Evolutionary conservation across 64 coral and sea anemone genomes (phyloP).

Genomic region (Actinia equina): DNA sequence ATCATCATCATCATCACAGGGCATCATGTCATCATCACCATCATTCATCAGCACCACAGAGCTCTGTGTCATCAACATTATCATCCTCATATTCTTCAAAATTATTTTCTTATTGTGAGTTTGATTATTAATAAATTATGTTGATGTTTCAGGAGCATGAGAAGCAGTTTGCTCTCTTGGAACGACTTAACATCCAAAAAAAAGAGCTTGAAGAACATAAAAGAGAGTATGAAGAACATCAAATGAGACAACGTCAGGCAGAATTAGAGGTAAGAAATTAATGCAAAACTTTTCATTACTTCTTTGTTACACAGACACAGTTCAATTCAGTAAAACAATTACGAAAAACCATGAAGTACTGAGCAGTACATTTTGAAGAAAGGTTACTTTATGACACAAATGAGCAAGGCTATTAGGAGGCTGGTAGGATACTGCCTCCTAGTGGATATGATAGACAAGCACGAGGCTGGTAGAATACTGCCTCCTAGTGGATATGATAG

Average conservation of each 20-base stretch:
- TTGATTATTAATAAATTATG: background rate
- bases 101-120: no score
- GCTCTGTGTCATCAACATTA: background rate
- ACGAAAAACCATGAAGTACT: no score
- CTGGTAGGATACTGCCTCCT: no score
- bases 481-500: no score
- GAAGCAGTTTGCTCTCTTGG: constrained; percentile 47
- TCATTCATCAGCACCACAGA: background rate
- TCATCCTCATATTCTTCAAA: no score
- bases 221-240: constrained; percentile 47
- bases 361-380: no score
- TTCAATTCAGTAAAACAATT: background rate
- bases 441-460: no score
- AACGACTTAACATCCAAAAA: constrained; percentile 58
- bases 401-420: no score
- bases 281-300: no score
- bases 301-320: background rate
- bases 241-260: constrained; percentile 24
- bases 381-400: no score
- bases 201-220: constrained; percentile 52
- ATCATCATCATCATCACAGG: background rate
- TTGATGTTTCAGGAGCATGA: constrained; percentile 45
- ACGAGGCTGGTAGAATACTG: no score
- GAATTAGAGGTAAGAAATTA: constrained; percentile 42
- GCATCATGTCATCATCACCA: background rate